Conservation (phyloP, 2,888 invertebrate genomes). For the Coenonympha arcania region DNA sequence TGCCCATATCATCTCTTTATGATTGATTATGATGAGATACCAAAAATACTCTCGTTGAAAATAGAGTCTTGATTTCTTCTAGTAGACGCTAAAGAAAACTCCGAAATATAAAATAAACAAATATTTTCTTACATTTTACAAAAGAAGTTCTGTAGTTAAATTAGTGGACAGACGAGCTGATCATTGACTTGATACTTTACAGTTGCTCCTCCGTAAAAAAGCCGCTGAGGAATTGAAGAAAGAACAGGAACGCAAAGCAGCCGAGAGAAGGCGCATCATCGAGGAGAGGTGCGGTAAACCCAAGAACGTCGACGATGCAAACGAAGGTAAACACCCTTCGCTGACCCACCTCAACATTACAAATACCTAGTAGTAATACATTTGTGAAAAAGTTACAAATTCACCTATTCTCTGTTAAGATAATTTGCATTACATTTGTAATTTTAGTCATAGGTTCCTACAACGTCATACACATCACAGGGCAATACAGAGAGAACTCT, state of each 20-base stretch:
- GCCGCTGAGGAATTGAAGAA: constrained; percentile 99
- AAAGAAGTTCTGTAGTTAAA: too few species aligned
- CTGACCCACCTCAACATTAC: too few species aligned
- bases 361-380: constrained; percentile 4
- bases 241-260: constrained; percentile 98
- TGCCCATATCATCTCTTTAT: too few species aligned
- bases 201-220: constrained; percentile 99
- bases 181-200: not conserved
- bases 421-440: constrained; percentile 17
- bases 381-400: constrained; percentile 8
- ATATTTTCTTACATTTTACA: too few species aligned
- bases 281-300: constrained; percentile 95
- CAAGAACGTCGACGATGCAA: constrained; percentile 91
- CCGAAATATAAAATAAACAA: too few species aligned
- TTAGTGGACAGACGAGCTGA: not conserved
- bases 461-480: constrained; percentile 40
- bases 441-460: constrained; percentile 16
- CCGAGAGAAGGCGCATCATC: constrained; percentile 97
- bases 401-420: constrained; percentile 10
- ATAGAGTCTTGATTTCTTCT: too few species aligned
- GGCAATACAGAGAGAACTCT: constrained; percentile 31
- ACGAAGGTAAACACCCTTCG: constrained; percentile 82
- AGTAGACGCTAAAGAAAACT: too few species aligned
- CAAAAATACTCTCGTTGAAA: too few species aligned
- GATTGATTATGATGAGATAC: too few species aligned